Evolutionary conservation across 1,140 invertebrate species (phyloP), one percentile per base, ranked within the genome.

Genomic region (Aphaenogaster floridana): DNA sequence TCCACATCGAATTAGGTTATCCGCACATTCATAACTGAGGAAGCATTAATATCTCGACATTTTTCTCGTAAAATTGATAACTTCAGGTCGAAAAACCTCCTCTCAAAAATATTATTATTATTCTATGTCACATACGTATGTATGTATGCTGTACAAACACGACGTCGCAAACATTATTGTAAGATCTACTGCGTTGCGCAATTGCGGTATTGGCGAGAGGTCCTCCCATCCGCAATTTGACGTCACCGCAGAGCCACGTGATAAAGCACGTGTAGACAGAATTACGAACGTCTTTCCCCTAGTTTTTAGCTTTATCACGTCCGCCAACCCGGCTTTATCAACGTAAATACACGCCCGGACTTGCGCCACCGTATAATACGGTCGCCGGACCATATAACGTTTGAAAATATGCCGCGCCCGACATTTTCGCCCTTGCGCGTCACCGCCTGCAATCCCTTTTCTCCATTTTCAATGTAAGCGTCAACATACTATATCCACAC

Each of bases 261-360:
- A 83, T 72, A 74, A 83, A 83, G 52, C 68, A 48, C 68, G 54
- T 83, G 63, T 57, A 17, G 8, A 42, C 68, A n/a, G 69, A 83
- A 83, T 83, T 83, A 83, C 68, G 28, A 83, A 42, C 21, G 42
- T 54, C 52, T 83, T 74, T 7, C 52, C n/a, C 52, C 50, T 74
- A 54, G 34, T 83, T 83, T 72, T 54, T 83, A 61, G 42, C 54
- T 83, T 74, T 74, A 83, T 83, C 54, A 74, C 61, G n/a, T 66
- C 13, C 77, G 34, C 15, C 36, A 52, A 69, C 50, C 15, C 11
- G 17, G 21, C 39, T 83, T 59, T 61, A 83, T 74, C 68, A 48
- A 83, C 68, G 74, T 83, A 71, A 71, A 83, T 74, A 72, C 39
- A 71, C 39, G 42, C 66, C 42, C 52, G 17, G 79, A 59, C 42